Conservation (phyloP, 2,113 vertebrate genomes). For the Albula glossodonta region DNA sequence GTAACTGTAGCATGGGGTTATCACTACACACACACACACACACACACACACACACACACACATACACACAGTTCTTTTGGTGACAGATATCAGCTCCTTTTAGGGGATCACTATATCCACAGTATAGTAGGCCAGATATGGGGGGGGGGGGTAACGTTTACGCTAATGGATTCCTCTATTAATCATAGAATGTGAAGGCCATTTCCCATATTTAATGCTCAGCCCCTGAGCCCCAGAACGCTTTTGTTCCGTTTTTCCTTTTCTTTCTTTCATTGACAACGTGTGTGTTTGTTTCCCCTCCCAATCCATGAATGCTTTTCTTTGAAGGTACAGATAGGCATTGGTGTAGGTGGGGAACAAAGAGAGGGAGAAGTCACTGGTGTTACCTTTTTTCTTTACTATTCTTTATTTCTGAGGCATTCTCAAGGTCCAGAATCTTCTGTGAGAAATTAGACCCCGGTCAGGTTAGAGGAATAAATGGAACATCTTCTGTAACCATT, state of each 20-base stretch:
- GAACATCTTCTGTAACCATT: not conserved
- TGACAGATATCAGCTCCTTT: not conserved
- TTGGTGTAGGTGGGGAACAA: not conserved
- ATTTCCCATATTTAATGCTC: slow-evolving; percentile 70
- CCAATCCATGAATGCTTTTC: slow-evolving; percentile 19
- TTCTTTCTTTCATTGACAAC: slow-evolving; percentile 44
- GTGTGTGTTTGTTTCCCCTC: slow-evolving; percentile 7
- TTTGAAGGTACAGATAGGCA: slow-evolving; percentile 32
- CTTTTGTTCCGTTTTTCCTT: slow-evolving; percentile 60
- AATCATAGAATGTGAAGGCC: slow-evolving; percentile 71
- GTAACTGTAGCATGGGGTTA: not conserved
- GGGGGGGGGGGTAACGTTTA: slow-evolving; percentile 39
- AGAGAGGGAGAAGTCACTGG: not conserved
- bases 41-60: slow-evolving; percentile 66
- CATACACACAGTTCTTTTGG: not conserved
- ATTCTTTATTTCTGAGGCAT: not conserved
- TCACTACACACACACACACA: slow-evolving; percentile 47
- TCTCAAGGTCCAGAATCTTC: not conserved
- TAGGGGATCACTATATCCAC: not conserved
- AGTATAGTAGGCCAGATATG: too few species aligned
- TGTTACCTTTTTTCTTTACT: not conserved
- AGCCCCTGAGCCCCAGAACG: slow-evolving; percentile 48
- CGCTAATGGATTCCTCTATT: slow-evolving; percentile 67
- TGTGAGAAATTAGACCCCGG: not conserved
- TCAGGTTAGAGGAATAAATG: not conserved